Evolutionary conservation across 92 coral and sea anemone species (phyloP), one percentile per base, ranked within the genome.

Genomic region (Epizoanthus rinbou): DNA sequence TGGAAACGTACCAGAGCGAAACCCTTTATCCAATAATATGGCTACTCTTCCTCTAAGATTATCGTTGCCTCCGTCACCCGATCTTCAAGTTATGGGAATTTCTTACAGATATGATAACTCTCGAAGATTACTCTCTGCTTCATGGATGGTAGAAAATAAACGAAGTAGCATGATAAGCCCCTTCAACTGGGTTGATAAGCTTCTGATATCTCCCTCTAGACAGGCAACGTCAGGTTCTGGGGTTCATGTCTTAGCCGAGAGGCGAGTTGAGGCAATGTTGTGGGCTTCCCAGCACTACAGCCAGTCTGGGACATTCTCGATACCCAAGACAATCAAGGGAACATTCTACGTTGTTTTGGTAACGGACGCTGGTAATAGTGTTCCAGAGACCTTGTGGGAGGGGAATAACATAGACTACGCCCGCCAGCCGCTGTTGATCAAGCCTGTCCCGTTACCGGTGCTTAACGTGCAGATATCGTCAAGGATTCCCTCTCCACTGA

Each of bases 221-320:
- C 14, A 24, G 23, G 25, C n/a, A 25, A 63, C 75, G 39, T 80
- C 85, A 3, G 92, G 88, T 23, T 84, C 69, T 4, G 82, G 72
- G 43, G 79, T 65, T 41, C 43, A 15, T 56, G 43, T 82, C 43
- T 41, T 91, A 17, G 89, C 86, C 5, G 84, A 87, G 66, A 59
- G 56, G 65, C 47, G 4, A 39, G 68, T 91, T 24, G 25, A 69
- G 56, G 89, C 92, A 19, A 83, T 71, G 79, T 58, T 92, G 50
- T 86, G 80, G 73, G 78, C 87, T 17, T 82, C 74, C 41, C 94
- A 92, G 73, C 88, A 91, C 6, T 91, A 91, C 64, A 81, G 65
- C 25, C 85, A 84, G 16, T 81, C 91, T 35, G 84, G 69, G 57
- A 71, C 90, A 21, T 21, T 90, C 33, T 57, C 89, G 25, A 66